These are phyloP conservation scores for Palloptera scutellata DNA, from an alignment of 2,888 invertebrate species.

Conservation along the genomic window DNA sequence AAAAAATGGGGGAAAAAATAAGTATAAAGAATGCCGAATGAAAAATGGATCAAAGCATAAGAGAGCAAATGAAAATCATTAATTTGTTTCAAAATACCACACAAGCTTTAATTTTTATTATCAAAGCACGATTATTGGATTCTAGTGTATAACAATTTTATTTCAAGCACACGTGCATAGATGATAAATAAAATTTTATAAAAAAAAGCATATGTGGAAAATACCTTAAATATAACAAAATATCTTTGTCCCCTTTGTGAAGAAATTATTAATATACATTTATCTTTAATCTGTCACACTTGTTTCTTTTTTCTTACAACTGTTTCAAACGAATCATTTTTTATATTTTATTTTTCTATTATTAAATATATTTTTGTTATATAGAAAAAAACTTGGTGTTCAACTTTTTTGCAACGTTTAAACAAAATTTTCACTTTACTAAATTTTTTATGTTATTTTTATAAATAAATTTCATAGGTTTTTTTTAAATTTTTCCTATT, in stretches of 20 bases:
- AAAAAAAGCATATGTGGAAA: neutral
- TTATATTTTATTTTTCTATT: constrained; percentile 43
- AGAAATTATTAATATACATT: too few species aligned
- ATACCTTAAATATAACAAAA: neutral
- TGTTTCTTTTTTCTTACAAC: constrained; percentile 42
- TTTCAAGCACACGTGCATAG: neutral
- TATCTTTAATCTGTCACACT: too few species aligned
- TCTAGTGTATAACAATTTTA: neutral
- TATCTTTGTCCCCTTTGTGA: too few species aligned
- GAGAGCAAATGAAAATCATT: neutral
- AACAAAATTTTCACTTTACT: neutral
- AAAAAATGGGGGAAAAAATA: neutral
- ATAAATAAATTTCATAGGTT: neutral
- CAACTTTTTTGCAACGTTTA: neutral
- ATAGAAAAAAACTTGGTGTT: neutral
- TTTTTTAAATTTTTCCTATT: neutral
- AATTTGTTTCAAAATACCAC: too few species aligned
- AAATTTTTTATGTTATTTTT: neutral
- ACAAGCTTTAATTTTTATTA: neutral
- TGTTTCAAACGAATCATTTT: constrained; percentile 60
- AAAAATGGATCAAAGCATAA: neutral
- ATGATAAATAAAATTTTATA: neutral
- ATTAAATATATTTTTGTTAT: constrained; percentile 11
- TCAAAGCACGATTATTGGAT: neutral
- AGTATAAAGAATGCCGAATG: neutral